Percentiles rank a stretch among this genome's conserved stretches.
These are phyloP conservation scores for Daboia siamensis DNA, from an alignment of 2,113 vertebrate species.

Conservation along the genomic window DNA sequence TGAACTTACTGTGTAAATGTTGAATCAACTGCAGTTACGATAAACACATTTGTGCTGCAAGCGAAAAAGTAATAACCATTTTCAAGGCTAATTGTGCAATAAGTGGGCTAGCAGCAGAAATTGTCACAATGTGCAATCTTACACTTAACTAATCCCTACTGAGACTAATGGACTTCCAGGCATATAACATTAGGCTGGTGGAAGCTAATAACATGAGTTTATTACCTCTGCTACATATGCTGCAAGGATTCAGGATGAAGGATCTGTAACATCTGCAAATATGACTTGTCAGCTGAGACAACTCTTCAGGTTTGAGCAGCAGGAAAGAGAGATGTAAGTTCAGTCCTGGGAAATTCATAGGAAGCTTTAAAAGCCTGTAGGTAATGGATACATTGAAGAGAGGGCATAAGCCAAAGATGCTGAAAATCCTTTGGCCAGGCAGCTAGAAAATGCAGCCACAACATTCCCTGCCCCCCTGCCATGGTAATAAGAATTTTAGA, in stretches of 20 bases:
- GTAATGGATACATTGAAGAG: not conserved
- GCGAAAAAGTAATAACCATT: not conserved
- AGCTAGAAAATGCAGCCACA: not conserved
- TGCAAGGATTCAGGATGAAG: not conserved
- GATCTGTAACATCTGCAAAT: not conserved
- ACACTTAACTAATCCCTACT: not conserved
- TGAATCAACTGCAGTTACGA: slow-evolving; percentile 9
- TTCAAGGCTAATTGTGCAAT: not conserved
- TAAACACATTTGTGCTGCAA: not conserved
- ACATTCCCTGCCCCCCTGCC: not conserved
- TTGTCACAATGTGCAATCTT: not conserved
- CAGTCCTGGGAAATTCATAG: not conserved
- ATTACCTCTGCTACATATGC: not conserved
- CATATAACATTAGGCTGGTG: not conserved
- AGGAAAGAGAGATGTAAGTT: not conserved
- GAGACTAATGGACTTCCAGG: not conserved
- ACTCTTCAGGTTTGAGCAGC: not conserved
- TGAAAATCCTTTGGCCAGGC: not conserved
- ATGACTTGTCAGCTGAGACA: not conserved
- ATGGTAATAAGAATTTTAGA: not conserved
- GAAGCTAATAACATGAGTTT: not conserved
- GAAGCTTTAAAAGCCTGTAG: not conserved
- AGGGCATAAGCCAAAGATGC: not conserved
- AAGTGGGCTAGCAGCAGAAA: not conserved
- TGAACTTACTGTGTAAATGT: not conserved